Conservation (phyloP, 2,888 invertebrate species). For the Brachyopa scutellaris region DNA sequence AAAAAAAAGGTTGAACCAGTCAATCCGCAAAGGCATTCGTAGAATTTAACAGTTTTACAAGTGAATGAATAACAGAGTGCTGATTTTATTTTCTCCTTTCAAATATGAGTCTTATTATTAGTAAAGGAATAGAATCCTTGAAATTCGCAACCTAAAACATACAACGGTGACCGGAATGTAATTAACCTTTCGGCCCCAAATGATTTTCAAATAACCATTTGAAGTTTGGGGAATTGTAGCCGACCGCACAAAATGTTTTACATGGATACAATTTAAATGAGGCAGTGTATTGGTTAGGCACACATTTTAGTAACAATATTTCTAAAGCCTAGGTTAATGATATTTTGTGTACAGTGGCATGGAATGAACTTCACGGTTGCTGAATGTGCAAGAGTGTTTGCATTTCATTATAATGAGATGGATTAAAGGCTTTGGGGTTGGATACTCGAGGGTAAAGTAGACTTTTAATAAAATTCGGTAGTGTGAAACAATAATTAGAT, state of each 20-base stretch:
- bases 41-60: neutral
- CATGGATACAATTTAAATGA: neutral
- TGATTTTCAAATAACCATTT: constrained; percentile 34
- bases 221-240: neutral
- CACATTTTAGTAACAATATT: constrained; percentile 9
- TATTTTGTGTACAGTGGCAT: neutral
- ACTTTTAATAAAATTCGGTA: too few relatives aligned
- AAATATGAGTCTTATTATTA: constrained; percentile 5
- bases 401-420: constrained; percentile 12
- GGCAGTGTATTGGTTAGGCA: neutral
- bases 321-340: constrained; percentile 5
- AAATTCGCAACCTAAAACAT: constrained; percentile 5
- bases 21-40: too few relatives aligned
- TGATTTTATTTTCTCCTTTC: neutral
- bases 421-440: constrained; percentile 22
- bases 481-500: too few relatives aligned
- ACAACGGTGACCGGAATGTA: constrained; percentile 9
- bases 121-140: neutral
- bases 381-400: neutral
- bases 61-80: neutral
- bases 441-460: neutral
- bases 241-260: constrained; percentile 1
- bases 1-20: too few relatives aligned
- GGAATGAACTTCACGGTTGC: constrained; percentile 15
- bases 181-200: constrained; percentile 23